A percentile compares a stretch with the other conserved stretches of the same genome.
Conservation (phyloP, 2,797 vertebrate genomes). For the Myotis myotis region DNA sequence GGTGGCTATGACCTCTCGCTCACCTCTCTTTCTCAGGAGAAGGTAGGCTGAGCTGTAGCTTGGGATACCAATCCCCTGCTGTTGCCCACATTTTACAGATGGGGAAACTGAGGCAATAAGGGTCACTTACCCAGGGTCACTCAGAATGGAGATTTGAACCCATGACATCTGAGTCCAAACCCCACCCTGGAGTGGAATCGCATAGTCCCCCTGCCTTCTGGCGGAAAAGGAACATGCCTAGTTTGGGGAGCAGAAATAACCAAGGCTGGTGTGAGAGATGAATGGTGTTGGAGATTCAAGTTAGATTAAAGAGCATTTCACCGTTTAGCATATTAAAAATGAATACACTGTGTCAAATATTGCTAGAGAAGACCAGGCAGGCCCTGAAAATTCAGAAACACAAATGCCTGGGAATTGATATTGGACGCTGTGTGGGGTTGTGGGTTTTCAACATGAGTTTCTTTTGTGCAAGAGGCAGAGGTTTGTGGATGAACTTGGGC, state of each 20-base stretch:
- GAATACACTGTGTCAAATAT: constrained; percentile 10
- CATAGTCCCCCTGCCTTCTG: not conserved
- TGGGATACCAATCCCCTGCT: not conserved
- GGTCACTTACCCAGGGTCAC: too few species aligned
- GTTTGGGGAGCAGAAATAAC: constrained; percentile 11
- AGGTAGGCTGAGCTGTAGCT: not conserved
- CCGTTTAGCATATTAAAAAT: constrained; percentile 36
- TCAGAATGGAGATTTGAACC: too few species aligned
- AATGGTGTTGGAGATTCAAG: constrained; percentile 2
- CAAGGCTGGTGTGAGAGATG: not conserved
- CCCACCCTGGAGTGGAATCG: not conserved
- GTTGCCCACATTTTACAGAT: too few species aligned
- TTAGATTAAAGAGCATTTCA: constrained; percentile 13
- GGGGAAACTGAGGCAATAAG: too few species aligned
- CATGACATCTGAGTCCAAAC: too few species aligned
- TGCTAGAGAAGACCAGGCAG: not conserved
- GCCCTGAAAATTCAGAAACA: not conserved
- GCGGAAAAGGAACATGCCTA: not conserved
- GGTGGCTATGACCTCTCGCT: accelerated
- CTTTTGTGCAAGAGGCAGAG: not conserved
- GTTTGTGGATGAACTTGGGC: not conserved
- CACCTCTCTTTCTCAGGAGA: not conserved
- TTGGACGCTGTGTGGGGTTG: not conserved
- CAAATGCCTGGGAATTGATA: not conserved
- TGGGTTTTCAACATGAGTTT: not conserved